Evolutionary conservation across 1,140 invertebrate species (phyloP), one percentile per base, ranked within the genome.

Genomic region (Drosophila micromelanica): DNA sequence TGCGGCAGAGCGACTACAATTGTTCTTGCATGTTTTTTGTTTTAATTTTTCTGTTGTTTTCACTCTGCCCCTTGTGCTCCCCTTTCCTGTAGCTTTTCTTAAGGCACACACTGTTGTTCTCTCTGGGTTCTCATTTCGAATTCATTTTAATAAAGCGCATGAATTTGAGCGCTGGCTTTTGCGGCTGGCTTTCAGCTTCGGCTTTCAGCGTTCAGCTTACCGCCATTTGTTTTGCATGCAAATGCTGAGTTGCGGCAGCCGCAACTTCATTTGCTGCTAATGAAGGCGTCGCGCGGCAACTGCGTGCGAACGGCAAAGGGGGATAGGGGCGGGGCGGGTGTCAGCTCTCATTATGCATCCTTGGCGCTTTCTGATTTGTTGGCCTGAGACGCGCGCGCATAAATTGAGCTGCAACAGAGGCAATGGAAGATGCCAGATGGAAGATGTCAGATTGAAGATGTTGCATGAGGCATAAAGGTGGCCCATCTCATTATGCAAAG

Each of bases 141-240:
- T 86, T 87, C 84, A 82, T 86, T 86, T 86, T 82, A 86, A 86
- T 87, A 86, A 78, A 86, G 78, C 78, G 76, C 78, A 86, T 82
- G 80, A 86, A 87, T 87, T 89, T 78, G 42, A 49, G 63, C 57
- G 72, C 52, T 82, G 71, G 75, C 72, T 76, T 73, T 78, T 86
- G 82, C 71, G 82, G 82, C 74, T 73, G 82, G 82, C 74, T 73
- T 68, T 38, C 54, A 60, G 45, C 61, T 27, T 35, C 56, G 55
- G 45, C 54, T 30, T 27, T 51, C 46, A 43, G 82, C 74, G 70
- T 68, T 38, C 54, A 60, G 9, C 54, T 23, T 70, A 55, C 56
- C 68, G 49, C 45, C 62, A 56, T 63, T 87, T 70, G 75, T 73
- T 72, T 71, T 73, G 75, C 78, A 87, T 82, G 82, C 82, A 86